These are phyloP conservation scores for Cynoglossus semilaevis DNA, from an alignment of 2,113 vertebrate genomes.

Conservation along the genomic window DNA sequence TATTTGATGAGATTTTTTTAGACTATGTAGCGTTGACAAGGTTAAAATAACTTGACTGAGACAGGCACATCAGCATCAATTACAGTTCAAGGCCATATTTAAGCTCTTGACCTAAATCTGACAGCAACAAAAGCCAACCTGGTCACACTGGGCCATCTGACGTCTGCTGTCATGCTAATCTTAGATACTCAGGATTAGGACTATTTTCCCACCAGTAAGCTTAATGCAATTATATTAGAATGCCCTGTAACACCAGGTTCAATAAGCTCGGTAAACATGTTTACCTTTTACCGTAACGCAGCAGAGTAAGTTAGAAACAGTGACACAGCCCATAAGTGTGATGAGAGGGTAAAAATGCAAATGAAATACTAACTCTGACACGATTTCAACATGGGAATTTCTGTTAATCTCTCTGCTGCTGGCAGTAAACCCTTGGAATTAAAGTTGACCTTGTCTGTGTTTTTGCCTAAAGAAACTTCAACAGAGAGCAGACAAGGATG, in stretches of 20 bases:
- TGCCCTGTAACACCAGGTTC: constrained; percentile 32
- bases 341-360: constrained; percentile 17
- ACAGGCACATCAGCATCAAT: constrained; percentile 53
- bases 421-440: constrained; percentile 60
- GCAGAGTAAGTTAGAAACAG: constrained; percentile 13
- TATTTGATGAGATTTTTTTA: neutral
- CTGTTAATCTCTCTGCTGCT: constrained; percentile 55
- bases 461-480: constrained; percentile 57
- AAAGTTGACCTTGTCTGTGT: constrained; percentile 57
- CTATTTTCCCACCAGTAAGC: constrained; percentile 60
- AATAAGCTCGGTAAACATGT: constrained; percentile 53
- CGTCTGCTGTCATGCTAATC: constrained; percentile 72
- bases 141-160: constrained; percentile 71
- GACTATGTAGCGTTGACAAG: neutral
- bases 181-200: constrained; percentile 75
- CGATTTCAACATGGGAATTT: constrained; percentile 41
- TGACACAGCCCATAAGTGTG: constrained; percentile 5
- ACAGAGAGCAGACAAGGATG: constrained; percentile 37
- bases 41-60: constrained; percentile 37
- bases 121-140: constrained; percentile 72
- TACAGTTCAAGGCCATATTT: constrained; percentile 62
- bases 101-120: constrained; percentile 74
- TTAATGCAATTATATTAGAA: constrained; percentile 61
- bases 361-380: constrained; percentile 32
- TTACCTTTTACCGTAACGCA: constrained; percentile 39